Conservation (phyloP, 1,140 invertebrate species). For the Cydia amplana region DNA sequence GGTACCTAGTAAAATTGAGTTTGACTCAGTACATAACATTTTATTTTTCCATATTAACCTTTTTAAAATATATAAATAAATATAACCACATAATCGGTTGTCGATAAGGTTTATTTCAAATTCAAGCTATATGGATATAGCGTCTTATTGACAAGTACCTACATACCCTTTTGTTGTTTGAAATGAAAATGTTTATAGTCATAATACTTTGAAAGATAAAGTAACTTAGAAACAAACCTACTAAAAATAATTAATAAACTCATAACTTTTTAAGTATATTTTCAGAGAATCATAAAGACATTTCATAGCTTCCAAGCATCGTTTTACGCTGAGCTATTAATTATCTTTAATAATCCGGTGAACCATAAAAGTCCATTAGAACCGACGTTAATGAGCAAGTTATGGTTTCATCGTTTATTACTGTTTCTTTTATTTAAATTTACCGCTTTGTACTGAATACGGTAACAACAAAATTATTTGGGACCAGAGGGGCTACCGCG, state of each 20-base stretch:
- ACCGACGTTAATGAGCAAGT: constrained; percentile 1
- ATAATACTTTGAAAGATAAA: too few relatives aligned
- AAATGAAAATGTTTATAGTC: too few relatives aligned
- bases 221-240: neutral
- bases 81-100: too few relatives aligned
- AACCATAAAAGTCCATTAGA: constrained; percentile 7
- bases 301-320: constrained; percentile 4
- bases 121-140: too few relatives aligned
- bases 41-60: too few relatives aligned
- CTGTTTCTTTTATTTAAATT: constrained; percentile 8
- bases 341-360: constrained; percentile 11
- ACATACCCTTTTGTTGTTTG: too few relatives aligned
- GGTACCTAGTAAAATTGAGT: too few relatives aligned
- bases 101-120: too few relatives aligned
- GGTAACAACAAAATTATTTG: neutral
- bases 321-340: constrained; percentile 14
- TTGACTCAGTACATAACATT: too few relatives aligned
- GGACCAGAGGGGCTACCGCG: too few relatives aligned
- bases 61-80: too few relatives aligned
- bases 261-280: constrained; percentile 1
- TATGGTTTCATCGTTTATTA: neutral
- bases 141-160: too few relatives aligned
- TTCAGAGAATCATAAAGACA: constrained; percentile 1
- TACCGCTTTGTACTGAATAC: neutral
- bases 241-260: neutral